These are phyloP conservation scores for Echinops telfairi DNA, from an alignment of 2,113 vertebrate species.

Conservation along the genomic window DNA sequence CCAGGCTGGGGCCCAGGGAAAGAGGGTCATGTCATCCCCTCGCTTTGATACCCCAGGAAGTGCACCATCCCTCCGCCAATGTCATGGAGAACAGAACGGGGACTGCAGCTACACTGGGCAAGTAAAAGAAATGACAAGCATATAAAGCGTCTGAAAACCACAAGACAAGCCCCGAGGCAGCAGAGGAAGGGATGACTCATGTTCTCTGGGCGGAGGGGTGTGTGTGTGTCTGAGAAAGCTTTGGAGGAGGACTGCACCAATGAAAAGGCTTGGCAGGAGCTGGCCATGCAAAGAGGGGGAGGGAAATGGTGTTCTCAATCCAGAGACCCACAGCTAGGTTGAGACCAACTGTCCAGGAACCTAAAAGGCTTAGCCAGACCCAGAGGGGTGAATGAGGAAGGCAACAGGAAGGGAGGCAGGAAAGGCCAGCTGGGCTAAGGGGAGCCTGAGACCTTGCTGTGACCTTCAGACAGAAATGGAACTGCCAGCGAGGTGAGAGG, in stretches of 20 bases:
- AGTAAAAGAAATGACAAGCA: background rate
- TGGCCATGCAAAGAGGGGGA: background rate
- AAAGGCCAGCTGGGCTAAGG: constrained; percentile 8
- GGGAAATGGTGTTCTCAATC: background rate
- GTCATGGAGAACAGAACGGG: background rate
- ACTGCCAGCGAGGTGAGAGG: background rate
- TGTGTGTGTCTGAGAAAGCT: background rate
- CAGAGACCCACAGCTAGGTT: background rate
- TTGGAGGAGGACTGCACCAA: background rate
- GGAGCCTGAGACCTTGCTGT: constrained; percentile 31
- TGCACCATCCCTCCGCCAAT: background rate
- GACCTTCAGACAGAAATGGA: constrained; percentile 51
- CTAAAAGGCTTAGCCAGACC: background rate
- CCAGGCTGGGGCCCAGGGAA: background rate
- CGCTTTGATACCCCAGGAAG: background rate
- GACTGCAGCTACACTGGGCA: background rate
- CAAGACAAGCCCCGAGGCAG: background rate
- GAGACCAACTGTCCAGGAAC: background rate
- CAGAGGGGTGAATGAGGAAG: background rate
- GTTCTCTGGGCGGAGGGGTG: background rate
- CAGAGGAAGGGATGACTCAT: background rate
- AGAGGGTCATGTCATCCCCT: background rate
- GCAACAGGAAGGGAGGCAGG: constrained; percentile 50
- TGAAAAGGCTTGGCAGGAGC: background rate
- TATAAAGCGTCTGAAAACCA: background rate